Evolutionary conservation across 2,113 vertebrate species (phyloP).

Genomic region (Oncorhynchus mykiss): DNA sequence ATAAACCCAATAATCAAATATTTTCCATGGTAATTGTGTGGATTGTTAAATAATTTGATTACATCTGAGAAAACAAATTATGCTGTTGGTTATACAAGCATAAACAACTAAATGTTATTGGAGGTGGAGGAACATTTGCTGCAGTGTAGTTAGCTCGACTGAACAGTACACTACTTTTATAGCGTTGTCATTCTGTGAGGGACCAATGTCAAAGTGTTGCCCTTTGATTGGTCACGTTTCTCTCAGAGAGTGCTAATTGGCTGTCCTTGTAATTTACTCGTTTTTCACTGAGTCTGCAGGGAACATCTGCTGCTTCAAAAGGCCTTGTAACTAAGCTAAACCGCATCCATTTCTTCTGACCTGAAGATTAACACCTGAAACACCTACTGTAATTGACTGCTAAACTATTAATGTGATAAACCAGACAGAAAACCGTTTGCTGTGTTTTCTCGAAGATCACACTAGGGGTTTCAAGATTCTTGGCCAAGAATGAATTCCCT

Average conservation of each 20-base stretch:
- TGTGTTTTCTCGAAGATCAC: neutral
- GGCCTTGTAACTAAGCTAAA: constrained; percentile 9
- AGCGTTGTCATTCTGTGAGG: neutral
- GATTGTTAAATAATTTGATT: constrained; percentile 20
- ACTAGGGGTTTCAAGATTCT: neutral
- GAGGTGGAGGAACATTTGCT: neutral
- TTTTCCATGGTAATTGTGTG: constrained; percentile 22
- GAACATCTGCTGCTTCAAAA: constrained; percentile 37
- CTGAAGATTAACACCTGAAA: constrained; percentile 15
- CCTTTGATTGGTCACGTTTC: neutral
- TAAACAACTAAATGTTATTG: neutral
- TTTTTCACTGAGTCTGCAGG: constrained; percentile 11
- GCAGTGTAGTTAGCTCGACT: neutral
- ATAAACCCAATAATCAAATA: constrained; percentile 26
- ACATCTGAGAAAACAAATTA: constrained; percentile 21
- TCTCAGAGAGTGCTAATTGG: constrained; percentile 33
- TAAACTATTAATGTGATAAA: neutral
- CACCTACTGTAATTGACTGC: no score
- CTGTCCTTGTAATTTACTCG: constrained; percentile 27
- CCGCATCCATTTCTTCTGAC: constrained; percentile 5
- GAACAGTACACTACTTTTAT: neutral
- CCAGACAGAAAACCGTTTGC: neutral
- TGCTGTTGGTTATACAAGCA: neutral
- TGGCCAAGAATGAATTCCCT: neutral
- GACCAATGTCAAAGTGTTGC: neutral